phyloP scores from a whole-genome alignment of 2,797 vertebrate genomes.

The Molothrus ater region DNA sequence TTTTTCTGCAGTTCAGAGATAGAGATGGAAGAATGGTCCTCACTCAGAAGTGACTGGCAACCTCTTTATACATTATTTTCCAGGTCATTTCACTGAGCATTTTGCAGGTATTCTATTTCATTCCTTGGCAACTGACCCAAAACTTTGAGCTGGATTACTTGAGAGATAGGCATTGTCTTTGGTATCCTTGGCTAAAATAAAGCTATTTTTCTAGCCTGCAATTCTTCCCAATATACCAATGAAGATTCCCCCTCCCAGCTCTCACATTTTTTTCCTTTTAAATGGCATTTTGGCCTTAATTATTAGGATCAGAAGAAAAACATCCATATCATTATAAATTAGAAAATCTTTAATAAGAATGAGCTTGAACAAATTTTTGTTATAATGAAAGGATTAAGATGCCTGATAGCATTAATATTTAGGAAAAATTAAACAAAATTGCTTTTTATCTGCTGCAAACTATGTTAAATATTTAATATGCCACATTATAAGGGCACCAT shows the following conservation, averaged over 20 bases:
- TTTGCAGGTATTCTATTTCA: constrained; percentile 46
- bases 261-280: neutral
- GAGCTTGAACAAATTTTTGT: constrained; percentile 71
- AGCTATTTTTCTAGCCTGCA: neutral
- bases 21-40: neutral
- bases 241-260: neutral
- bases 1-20: neutral
- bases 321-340: constrained; percentile 44
- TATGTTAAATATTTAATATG: constrained; percentile 72
- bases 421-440: constrained; percentile 71
- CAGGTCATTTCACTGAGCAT: constrained; percentile 36
- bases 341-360: constrained; percentile 62
- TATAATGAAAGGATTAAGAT: constrained; percentile 68
- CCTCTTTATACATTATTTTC: constrained; percentile 28
- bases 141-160: constrained; percentile 16
- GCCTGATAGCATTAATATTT: constrained; percentile 70
- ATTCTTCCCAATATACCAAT: neutral
- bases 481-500: constrained; percentile 6
- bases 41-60: neutral
- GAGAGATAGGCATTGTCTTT: neutral
- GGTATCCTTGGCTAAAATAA: neutral
- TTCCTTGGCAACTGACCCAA: constrained; percentile 42
- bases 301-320: constrained; percentile 53
- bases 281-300: constrained; percentile 31
- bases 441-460: constrained; percentile 66